These are phyloP conservation scores for Cyprinodon variegatus DNA, from an alignment of 2,113 vertebrate species.

Conservation along the genomic window DNA sequence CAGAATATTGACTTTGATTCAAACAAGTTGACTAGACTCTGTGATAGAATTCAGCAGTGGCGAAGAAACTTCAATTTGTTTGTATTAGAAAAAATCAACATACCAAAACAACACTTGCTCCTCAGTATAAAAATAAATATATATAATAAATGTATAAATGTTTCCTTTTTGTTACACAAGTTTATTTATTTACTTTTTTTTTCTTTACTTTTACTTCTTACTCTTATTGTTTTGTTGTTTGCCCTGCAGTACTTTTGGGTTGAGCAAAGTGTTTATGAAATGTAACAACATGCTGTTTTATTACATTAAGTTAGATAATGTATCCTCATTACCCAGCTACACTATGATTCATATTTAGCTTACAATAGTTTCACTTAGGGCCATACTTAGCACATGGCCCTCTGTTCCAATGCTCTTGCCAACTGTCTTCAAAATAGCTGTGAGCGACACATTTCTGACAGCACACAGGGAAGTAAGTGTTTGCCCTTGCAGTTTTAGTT, in stretches of 20 bases:
- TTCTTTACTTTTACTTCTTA: neutral
- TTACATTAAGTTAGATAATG: slow-evolving; percentile 22
- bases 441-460: slow-evolving; percentile 31
- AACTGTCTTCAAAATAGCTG: slow-evolving; percentile 29
- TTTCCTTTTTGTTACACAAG: too few relatives aligned
- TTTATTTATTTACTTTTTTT: too few relatives aligned
- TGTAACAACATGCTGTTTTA: slow-evolving; percentile 19
- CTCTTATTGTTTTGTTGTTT: neutral
- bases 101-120: too few relatives aligned
- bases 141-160: too few relatives aligned
- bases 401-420: slow-evolving; percentile 44
- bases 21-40: too few relatives aligned
- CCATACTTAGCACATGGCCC: neutral
- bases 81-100: too few relatives aligned
- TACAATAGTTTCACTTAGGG: slow-evolving; percentile 18
- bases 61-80: too few relatives aligned
- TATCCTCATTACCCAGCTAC: slow-evolving; percentile 29
- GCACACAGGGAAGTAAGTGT: slow-evolving; percentile 16
- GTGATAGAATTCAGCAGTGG: too few relatives aligned
- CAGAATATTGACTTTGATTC: too few relatives aligned
- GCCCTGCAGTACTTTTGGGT: neutral
- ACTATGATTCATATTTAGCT: slow-evolving; percentile 13
- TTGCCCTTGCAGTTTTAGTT: slow-evolving; percentile 30
- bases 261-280: slow-evolving; percentile 6
- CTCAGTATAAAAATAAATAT: too few relatives aligned